Evolutionary conservation across 2,797 vertebrate species (phyloP).

Genomic region (Sus cebifrons): DNA sequence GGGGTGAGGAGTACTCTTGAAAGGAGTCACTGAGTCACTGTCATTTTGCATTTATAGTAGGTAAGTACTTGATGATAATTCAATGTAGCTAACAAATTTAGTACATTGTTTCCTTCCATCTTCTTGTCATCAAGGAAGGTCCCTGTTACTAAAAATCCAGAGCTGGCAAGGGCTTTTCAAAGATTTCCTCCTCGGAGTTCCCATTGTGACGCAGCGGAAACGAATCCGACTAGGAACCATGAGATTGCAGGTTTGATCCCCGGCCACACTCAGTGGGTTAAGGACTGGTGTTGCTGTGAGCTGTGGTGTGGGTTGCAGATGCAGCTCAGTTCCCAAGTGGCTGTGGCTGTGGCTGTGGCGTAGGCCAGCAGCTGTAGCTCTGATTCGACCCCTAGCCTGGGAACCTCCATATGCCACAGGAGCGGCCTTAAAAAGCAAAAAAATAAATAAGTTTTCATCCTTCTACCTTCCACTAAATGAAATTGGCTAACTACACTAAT

Average conservation of each 20-base stretch:
- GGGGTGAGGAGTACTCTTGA: neutral
- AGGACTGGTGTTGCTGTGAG: too few relatives aligned
- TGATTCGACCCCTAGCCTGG: too few relatives aligned
- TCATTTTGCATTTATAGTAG: slow-evolving; percentile 30
- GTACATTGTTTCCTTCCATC: slow-evolving; percentile 10
- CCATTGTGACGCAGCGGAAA: too few relatives aligned
- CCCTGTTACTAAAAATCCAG: neutral
- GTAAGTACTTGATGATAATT: slow-evolving; percentile 45
- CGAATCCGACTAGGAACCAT: too few relatives aligned
- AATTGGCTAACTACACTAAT: neutral
- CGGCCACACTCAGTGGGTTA: too few relatives aligned
- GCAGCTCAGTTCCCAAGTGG: too few relatives aligned
- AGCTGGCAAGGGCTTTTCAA: slow-evolving; percentile 18
- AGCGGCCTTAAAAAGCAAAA: too few relatives aligned
- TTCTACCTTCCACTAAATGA: neutral
- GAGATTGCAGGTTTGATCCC: too few relatives aligned
- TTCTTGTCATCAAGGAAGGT: slow-evolving; percentile 46
- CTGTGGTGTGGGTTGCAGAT: too few relatives aligned
- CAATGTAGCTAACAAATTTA: neutral
- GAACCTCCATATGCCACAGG: too few relatives aligned
- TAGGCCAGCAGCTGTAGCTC: too few relatives aligned
- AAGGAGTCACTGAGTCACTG: neutral
- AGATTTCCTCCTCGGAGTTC: neutral
- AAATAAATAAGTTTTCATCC: neutral
- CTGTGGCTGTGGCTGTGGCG: too few relatives aligned